Conservation (phyloP, 2,888 invertebrate genomes). For the Andrena fulva region DNA sequence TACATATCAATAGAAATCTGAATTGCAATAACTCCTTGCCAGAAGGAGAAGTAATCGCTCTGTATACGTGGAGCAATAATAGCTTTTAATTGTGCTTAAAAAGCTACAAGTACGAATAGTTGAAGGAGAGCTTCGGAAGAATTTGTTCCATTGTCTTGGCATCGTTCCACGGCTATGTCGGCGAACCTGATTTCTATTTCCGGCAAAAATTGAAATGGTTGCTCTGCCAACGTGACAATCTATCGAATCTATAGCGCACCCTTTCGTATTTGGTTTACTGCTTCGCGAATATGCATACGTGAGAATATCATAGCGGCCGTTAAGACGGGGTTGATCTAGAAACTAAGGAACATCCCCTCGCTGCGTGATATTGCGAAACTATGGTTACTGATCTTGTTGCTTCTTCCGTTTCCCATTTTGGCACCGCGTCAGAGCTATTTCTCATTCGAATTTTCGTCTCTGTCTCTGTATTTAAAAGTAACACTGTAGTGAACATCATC, state of each 20-base stretch:
- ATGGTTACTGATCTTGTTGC: background rate
- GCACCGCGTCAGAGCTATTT: background rate
- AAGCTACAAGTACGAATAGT: background rate
- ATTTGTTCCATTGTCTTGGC: constrained; percentile 25
- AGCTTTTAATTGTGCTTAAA: background rate
- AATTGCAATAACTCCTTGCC: background rate
- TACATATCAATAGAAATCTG: too few relatives aligned
- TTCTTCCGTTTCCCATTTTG: constrained; percentile 4
- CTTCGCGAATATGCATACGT: background rate
- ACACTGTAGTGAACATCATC: background rate
- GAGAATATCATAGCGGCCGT: constrained; percentile 4
- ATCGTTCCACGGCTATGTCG: constrained; percentile 39
- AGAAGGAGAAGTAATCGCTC: background rate
- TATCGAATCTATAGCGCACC: constrained; percentile 5
- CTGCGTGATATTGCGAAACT: constrained; percentile 18
- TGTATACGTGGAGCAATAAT: background rate
- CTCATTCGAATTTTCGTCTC: background rate
- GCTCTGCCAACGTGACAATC: constrained; percentile 12
- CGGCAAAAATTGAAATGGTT: constrained; percentile 42
- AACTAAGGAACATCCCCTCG: background rate
- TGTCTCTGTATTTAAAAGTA: background rate
- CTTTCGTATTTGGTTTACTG: constrained; percentile 4
- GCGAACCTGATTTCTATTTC: constrained; percentile 41
- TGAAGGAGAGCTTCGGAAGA: background rate
- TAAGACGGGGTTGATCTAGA: constrained; percentile 11